Conservation (phyloP, 2,113 vertebrate genomes). For the Podarcis muralis region DNA sequence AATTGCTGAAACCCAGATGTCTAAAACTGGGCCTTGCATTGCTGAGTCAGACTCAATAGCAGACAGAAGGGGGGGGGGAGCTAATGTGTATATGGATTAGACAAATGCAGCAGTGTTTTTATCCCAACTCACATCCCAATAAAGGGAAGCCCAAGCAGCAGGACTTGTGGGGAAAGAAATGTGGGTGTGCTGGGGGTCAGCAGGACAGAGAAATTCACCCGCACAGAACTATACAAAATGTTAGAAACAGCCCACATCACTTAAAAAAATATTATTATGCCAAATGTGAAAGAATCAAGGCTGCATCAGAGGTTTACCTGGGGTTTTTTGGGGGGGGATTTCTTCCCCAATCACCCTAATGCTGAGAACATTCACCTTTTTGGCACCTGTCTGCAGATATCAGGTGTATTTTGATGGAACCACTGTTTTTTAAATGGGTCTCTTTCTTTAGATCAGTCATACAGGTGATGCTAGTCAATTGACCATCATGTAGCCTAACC, state of each 20-base stretch:
- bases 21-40: slow-evolving; percentile 41
- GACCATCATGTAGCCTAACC: neutral
- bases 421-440: neutral
- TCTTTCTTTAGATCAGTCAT: neutral
- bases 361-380: neutral
- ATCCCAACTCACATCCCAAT: neutral
- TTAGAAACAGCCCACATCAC: neutral
- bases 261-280: too few relatives aligned
- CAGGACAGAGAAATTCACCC: neutral
- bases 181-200: too few relatives aligned
- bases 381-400: neutral
- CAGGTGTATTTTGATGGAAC: neutral
- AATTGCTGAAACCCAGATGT: slow-evolving; percentile 37
- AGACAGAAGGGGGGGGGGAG: slow-evolving; percentile 4
- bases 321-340: too few relatives aligned
- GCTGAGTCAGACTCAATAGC: slow-evolving; percentile 51
- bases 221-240: neutral
- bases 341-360: neutral
- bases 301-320: too few relatives aligned
- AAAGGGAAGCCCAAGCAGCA: neutral
- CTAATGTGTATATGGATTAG: neutral
- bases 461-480: neutral
- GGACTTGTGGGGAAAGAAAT: neutral
- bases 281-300: neutral
- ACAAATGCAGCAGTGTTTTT: neutral